phyloP scores from a whole-genome alignment of 2,888 invertebrate genomes.

The Eupeodes latifasciatus region DNA sequence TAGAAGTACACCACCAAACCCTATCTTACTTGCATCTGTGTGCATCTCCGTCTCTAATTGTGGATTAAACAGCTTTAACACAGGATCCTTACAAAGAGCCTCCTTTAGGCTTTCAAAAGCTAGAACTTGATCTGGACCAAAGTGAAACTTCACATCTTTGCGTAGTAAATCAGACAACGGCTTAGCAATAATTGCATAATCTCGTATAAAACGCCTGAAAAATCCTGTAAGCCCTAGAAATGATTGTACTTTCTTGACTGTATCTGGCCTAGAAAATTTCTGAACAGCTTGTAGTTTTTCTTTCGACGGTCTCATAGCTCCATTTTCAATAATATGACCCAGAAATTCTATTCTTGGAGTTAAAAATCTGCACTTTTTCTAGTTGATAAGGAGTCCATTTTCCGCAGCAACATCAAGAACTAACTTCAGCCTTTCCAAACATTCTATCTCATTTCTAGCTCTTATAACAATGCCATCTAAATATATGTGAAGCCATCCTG shows the following conservation, averaged over 20 bases:
- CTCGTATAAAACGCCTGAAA: constrained; percentile 74
- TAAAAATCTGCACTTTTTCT: constrained; percentile 6
- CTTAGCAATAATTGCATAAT: constrained; percentile 23
- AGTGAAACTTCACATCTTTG: background rate
- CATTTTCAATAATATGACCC: constrained; percentile 64
- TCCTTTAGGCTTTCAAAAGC: background rate
- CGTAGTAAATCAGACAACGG: constrained; percentile 38
- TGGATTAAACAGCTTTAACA: background rate
- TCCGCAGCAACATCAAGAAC: constrained; percentile 44
- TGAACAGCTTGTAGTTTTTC: constrained; percentile 77
- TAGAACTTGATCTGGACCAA: constrained; percentile 78
- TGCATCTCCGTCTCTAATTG: background rate
- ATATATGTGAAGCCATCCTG: background rate
- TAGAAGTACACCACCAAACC: constrained; percentile 1
- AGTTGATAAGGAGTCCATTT: constrained; percentile 10
- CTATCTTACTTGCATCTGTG: too few species aligned
- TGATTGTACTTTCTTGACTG: constrained; percentile 70
- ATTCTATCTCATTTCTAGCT: background rate
- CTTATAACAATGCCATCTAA: background rate
- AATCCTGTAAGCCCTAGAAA: constrained; percentile 78
- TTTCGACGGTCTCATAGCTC: constrained; percentile 70
- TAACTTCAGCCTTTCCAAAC: constrained; percentile 21
- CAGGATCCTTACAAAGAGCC: too few species aligned
- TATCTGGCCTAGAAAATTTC: constrained; percentile 50
- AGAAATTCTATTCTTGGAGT: constrained; percentile 69